Base-by-base conservation (phyloP, 2,888 invertebrate genomes). In the Alsophila aescularia region DNA sequence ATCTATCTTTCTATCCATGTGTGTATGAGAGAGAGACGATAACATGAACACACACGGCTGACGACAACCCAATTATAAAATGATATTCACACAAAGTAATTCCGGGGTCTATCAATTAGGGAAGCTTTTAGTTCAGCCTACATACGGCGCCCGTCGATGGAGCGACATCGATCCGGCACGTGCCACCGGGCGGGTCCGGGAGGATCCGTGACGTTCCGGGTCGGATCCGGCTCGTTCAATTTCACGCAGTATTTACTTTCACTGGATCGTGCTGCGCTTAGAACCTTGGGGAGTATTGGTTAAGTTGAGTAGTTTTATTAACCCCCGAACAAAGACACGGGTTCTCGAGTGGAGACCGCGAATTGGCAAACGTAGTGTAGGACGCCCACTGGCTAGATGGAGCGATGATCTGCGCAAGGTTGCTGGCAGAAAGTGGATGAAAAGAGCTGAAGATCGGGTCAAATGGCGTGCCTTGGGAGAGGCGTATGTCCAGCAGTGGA, bases 171-270 rank as follows among this genome's bases (percentile, higher is more conserved):
- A 62, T 58, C 62, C 35, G 45, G 45, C 16, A 36, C 39, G 48
- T 29, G n/a, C 7, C 47, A 9, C 31, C 48, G 48, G 45, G 52
- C 47, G 41, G 24, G 5, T 31, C 29, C 4, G 21, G 29, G 29
- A 10, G 29, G 37, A 14, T 32, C 32, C 55, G 51, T 49, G 16
- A 41, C 41, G 54, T 42, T 32, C 41, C 47, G 48, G 48, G 39
- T 39, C 52, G 36, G 44, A 34, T 52, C 49, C 55, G 39, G 53
- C 54, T 57, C 54, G 54, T 67, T 58, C 62, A 66, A 62, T 67
- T 67, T 67, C 65, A 67, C 67, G 67, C 65, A 29, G 66, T 66
- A 66, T 65, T 67, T 65, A 65, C 65, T 64, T 63, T 54, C 67
- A 58, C 58, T 52, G 67, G 55, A 58, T 42, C 48, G 58, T 60